Evolutionary conservation across 2,113 vertebrate genomes (phyloP).

Genomic region (Tricholaema leucomelas): DNA sequence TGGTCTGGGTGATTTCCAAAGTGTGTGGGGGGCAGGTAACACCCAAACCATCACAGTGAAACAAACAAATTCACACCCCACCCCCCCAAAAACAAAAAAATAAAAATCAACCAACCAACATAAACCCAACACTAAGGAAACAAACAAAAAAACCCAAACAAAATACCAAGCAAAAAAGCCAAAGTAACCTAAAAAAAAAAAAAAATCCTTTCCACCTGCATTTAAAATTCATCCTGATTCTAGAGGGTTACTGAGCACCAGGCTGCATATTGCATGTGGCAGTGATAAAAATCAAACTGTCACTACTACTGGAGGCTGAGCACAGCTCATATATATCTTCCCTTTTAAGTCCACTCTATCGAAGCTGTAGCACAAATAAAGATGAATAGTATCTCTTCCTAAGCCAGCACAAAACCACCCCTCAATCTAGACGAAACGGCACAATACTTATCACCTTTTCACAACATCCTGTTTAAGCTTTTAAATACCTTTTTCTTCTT

Average conservation of each 20-base stretch:
- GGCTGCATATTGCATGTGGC: not conserved
- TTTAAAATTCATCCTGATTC: conserved; percentile 6
- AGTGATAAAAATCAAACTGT: conserved; percentile 39
- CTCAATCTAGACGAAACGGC: conserved; percentile 24
- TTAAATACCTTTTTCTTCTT: conserved; percentile 61
- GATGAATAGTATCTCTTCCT: conserved; percentile 59
- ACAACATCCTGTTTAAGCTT: conserved; percentile 47
- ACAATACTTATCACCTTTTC: conserved; percentile 40
- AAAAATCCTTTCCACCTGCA: not conserved
- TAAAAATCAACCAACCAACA: no score
- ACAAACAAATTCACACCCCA: no score
- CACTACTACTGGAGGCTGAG: conserved; percentile 6
- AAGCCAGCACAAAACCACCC: conserved; percentile 14
- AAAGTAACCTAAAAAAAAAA: not conserved
- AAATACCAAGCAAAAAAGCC: no score
- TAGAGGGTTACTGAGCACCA: not conserved
- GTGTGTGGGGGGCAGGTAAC: no score
- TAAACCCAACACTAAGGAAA: no score
- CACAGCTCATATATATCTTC: conserved; percentile 11
- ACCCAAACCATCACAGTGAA: no score
- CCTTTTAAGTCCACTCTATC: conserved; percentile 37
- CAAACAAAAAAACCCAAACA: no score
- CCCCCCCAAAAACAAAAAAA: no score
- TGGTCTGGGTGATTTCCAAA: no score
- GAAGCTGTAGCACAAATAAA: conserved; percentile 62